A percentile compares a stretch with the other conserved stretches of the same genome.
Evolutionary conservation across 2,113 vertebrate species (phyloP).

Genomic region (Triplophysa rosa): DNA sequence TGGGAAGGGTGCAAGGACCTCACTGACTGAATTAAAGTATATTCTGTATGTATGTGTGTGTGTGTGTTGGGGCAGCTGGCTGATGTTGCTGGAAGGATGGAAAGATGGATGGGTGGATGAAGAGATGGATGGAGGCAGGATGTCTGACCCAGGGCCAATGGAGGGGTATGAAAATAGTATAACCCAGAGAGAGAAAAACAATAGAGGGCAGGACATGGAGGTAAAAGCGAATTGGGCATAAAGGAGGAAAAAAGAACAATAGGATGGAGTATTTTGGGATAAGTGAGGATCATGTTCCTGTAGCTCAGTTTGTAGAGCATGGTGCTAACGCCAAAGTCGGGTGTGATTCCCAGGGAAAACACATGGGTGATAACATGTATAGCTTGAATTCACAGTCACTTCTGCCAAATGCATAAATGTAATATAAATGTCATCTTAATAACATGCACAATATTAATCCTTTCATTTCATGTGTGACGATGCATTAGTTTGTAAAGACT

Average conservation of each 20-base stretch:
- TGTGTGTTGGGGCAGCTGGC: constrained; percentile 43
- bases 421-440: no score
- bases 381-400: no score
- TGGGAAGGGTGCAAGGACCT: constrained; percentile 50
- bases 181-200: constrained; percentile 36
- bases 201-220: constrained; percentile 15
- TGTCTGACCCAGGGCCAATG: constrained; percentile 33
- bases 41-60: background rate
- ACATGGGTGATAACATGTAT: no score
- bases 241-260: background rate
- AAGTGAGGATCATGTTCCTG: background rate
- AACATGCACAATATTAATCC: no score
- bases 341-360: no score
- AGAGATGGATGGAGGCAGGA: constrained; percentile 37
- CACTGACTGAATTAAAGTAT: constrained; percentile 51
- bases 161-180: constrained; percentile 32
- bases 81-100: constrained; percentile 45
- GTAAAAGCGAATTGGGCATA: background rate
- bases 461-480: background rate
- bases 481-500: background rate
- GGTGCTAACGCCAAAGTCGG: no score
- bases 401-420: no score
- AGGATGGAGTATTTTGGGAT: background rate
- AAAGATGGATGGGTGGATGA: constrained; percentile 46
- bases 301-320: no score